Conservation (phyloP, 2,888 invertebrate species). For the Campoletis raptor region DNA sequence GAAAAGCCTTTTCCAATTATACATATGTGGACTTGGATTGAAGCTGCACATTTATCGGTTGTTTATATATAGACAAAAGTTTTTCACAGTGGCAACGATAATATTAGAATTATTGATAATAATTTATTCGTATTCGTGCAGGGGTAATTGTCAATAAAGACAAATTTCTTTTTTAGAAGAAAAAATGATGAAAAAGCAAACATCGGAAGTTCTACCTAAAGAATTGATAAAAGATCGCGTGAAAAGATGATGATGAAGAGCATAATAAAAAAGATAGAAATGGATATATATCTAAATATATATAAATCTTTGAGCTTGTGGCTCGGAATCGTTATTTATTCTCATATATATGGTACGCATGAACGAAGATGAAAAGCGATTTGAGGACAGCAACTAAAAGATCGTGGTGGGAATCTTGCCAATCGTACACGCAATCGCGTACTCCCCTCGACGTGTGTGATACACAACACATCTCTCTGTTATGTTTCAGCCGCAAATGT, state of each 20-base stretch:
- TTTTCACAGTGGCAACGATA: background rate
- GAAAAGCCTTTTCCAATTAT: constrained; percentile 34
- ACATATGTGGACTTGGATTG: background rate
- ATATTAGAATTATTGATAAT: background rate
- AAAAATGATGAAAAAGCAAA: background rate
- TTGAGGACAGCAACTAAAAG: constrained; percentile 40
- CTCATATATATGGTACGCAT: background rate
- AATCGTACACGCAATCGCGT: constrained; percentile 32
- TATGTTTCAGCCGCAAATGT: constrained; percentile 11
- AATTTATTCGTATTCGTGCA: background rate
- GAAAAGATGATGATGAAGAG: constrained; percentile 28
- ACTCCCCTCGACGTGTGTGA: background rate
- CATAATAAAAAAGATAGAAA: constrained; percentile 21
- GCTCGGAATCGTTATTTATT: constrained; percentile 37
- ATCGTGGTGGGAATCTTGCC: constrained; percentile 46
- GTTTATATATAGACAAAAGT: background rate
- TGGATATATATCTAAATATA: constrained; percentile 11
- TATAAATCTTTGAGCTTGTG: background rate
- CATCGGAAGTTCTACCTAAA: background rate
- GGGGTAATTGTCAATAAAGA: background rate
- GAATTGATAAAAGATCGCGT: constrained; percentile 39
- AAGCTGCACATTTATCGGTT: background rate
- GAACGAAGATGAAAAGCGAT: constrained; percentile 47
- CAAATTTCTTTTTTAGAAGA: background rate
- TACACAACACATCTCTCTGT: constrained; percentile 11